These are phyloP conservation scores for Nautilus pompilius DNA, from an alignment of 1,140 invertebrate genomes.

Conservation along the genomic window DNA sequence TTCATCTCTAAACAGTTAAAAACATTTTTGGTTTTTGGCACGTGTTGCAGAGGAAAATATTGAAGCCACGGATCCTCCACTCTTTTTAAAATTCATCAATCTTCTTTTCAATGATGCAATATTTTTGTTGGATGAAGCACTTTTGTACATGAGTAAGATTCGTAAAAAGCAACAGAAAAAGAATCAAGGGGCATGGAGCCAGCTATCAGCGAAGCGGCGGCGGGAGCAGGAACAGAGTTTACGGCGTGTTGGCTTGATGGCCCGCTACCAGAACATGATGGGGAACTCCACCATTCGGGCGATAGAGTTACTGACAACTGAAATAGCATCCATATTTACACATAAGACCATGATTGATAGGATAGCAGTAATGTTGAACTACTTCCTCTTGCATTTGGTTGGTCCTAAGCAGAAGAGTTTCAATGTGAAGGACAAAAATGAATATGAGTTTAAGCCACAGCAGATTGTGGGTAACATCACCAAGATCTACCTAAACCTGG, in stretches of 20 bases:
- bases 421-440: constrained; percentile 76
- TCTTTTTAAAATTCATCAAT: constrained; percentile 92
- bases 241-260: constrained; percentile 77
- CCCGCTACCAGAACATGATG: constrained; percentile 89
- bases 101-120: constrained; percentile 94
- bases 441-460: constrained; percentile 89
- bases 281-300: constrained; percentile 84
- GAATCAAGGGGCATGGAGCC: constrained; percentile 75
- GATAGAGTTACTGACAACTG: constrained; percentile 74
- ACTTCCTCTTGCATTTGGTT: constrained; percentile 85
- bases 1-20: too few relatives aligned
- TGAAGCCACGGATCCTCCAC: constrained; percentile 82
- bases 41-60: constrained; percentile 80
- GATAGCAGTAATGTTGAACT: constrained; percentile 92
- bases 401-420: constrained; percentile 59
- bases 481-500: constrained; percentile 86
- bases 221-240: constrained; percentile 73
- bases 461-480: constrained; percentile 86
- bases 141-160: constrained; percentile 61
- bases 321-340: constrained; percentile 85
- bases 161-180: constrained; percentile 58
- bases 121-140: constrained; percentile 86
- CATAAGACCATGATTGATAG: constrained; percentile 89
- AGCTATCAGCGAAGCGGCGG: constrained; percentile 66
- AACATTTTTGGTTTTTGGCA: too few relatives aligned